Evolutionary conservation across 2,113 vertebrate genomes (phyloP), one percentile per base, ranked within the genome.

Genomic region (Nettapus auritus): DNA sequence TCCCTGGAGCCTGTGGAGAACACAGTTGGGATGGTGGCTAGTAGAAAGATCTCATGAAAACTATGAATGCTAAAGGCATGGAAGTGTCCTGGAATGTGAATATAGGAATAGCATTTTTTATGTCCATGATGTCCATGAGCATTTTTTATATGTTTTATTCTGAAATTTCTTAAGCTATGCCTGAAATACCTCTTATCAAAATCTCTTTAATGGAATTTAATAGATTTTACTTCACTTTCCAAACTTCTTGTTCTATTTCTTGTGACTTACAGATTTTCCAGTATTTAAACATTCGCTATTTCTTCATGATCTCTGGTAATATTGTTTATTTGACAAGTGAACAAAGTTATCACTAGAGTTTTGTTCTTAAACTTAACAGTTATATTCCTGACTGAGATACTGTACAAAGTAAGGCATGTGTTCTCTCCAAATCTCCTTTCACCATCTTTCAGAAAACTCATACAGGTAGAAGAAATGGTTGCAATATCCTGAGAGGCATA

Each of bases 1-100:
- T 42, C 15, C 42, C 42, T 42, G 42, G 42, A 42, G 42, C 42
- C 42, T 42, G 19, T 15, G 82, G 13, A n/a, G 3, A 67, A 25
- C 3, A 2, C 3, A 6, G 13, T 1, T 3, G 1, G 3, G 22
- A 42, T 26, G 42, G 6, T 6, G 53, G 4, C 18, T 50, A 55
- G 19, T 82, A 55, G 12, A 79, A 78, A 50, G 3, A 38, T 23
- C 23, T 40, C 7, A 7, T 57, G 20, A 53, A 11, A n/a, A 28
- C 16, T 70, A 28, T 16, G 28, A 70, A 48, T 74, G 15, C 4
- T 62, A 40, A 81, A 81, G 8, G 4, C 44, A 38, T 5, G 53
- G 11, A 89, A 46, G 11, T 57, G 3, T 81, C 36, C 23, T 60
- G 40, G 28, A 82, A 75, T 13, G 4, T 71, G 3, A 89, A 48